phyloP scores from a whole-genome alignment of 2,888 invertebrate genomes.

The Drosophila neotestacea region DNA sequence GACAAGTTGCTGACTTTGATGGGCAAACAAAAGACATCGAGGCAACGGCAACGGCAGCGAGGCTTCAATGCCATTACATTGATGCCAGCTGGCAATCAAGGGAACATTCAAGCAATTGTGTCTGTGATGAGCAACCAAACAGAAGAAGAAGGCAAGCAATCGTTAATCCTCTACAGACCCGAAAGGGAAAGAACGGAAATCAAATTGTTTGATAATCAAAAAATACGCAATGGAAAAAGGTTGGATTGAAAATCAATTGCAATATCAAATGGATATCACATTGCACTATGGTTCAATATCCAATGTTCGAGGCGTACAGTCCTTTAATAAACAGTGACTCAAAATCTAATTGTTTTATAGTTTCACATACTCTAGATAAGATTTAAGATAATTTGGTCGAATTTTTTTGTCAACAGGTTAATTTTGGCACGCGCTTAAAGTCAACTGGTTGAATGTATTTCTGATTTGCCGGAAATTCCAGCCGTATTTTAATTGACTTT shows the following conservation, averaged over 20 bases:
- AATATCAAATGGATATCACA: constrained; percentile 16
- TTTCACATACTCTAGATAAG: no score
- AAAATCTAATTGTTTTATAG: no score
- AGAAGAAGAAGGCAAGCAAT: neutral
- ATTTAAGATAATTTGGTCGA: no score
- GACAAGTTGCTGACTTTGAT: constrained; percentile 66
- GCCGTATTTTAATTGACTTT: no score
- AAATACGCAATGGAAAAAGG: constrained; percentile 18
- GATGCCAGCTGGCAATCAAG: constrained; percentile 61
- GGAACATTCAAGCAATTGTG: constrained; percentile 39
- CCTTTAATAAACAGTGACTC: no score
- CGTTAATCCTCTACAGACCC: neutral
- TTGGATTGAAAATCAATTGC: constrained; percentile 60
- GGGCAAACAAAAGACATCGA: constrained; percentile 50
- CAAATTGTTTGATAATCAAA: constrained; percentile 59
- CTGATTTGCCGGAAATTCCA: no score
- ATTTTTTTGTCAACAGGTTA: no score
- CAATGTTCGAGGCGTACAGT: no score
- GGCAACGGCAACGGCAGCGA: constrained; percentile 25
- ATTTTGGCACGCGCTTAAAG: no score
- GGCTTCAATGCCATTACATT: constrained; percentile 25
- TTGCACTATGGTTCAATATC: neutral
- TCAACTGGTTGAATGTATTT: no score
- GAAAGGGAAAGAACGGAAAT: constrained; percentile 43
- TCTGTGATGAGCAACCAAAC: constrained; percentile 15